Evolutionary conservation across 1,140 invertebrate species (phyloP), one percentile per base, ranked within the genome.

Genomic region (Idris sp.): DNA sequence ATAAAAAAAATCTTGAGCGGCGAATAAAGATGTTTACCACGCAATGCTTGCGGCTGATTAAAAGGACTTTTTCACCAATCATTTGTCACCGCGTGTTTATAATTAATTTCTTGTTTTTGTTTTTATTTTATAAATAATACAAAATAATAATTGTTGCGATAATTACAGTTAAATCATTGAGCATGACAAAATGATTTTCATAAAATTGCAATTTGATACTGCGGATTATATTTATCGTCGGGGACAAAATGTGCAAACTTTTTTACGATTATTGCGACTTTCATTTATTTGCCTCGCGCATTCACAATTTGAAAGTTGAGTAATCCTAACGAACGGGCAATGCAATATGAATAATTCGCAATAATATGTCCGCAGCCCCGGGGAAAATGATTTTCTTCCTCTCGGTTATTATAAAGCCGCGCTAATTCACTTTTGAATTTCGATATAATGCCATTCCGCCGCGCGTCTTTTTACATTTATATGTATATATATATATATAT

Each of bases 391-490:
- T 77, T 77, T 71, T 69, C 59, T 69, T 76, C 53, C 54, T 49
- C 38, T 62, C 46, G 62, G n/a, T n/a, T n/a, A n/a, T n/a, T n/a
- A n/a, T 61, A 68, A 62, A 69, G 68, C 62, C 33, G 19, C 59
- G 59, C 69, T 77, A 77, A 77, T 77, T 77, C 69, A 62, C 69
- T 74, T 69, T 73, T 64, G 68, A 53, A 64, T 73, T 72, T 44
- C 68, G 67, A 56, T 77, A 67, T 72, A 46, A 61, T 36, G 36
- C 46, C 48, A 51, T 74, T 65, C 71, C 76, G 56, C 65, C 73
- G 59, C n/a, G 59, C 36, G 46, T 31, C 49, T 65, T 46, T 62
- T 53, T 51, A 78, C 72, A 64, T 48, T 41, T 22, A n/a, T n/a
- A n/a, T n/a, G n/a, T n/a, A n/a, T n/a, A n/a, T n/a, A n/a, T n/a